These are phyloP conservation scores for Zingel zingel DNA, from an alignment of 2,113 vertebrate genomes.

Conservation along the genomic window DNA sequence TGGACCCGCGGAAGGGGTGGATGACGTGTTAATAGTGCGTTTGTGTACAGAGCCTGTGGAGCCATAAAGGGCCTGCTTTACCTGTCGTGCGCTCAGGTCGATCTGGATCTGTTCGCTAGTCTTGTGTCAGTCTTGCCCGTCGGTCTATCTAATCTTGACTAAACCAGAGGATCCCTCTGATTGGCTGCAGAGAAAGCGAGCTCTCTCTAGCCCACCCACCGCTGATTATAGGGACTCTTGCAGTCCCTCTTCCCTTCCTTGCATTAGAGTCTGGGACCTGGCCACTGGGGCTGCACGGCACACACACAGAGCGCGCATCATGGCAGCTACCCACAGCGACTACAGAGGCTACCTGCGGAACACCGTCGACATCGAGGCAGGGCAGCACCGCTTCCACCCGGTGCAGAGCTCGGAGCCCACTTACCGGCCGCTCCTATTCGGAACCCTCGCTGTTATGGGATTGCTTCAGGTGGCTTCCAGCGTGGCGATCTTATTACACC, in stretches of 20 bases:
- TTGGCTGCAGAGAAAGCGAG: slow-evolving; percentile 72
- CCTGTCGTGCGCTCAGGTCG: slow-evolving; percentile 52
- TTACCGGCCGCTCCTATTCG: slow-evolving; percentile 85
- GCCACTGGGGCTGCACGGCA: slow-evolving; percentile 50
- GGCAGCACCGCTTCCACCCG: slow-evolving; percentile 80
- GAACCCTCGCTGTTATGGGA: slow-evolving; percentile 90
- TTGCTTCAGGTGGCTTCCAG: slow-evolving; percentile 96
- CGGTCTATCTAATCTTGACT: not conserved
- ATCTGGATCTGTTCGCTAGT: not conserved
- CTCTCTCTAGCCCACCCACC: slow-evolving; percentile 78
- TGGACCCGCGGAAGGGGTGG: slow-evolving; percentile 53
- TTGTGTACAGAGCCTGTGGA: not conserved
- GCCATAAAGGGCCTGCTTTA: slow-evolving; percentile 53
- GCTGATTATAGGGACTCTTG: slow-evolving; percentile 70
- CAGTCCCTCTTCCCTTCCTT: slow-evolving; percentile 59
- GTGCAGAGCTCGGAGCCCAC: slow-evolving; percentile 78
- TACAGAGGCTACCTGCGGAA: slow-evolving; percentile 84
- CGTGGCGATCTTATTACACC: slow-evolving; percentile 92
- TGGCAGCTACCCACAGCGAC: slow-evolving; percentile 85
- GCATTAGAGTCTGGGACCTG: slow-evolving; percentile 68
- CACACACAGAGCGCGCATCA: slow-evolving; percentile 64
- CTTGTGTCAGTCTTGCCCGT: not conserved
- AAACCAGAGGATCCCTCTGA: slow-evolving; percentile 58
- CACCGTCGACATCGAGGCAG: slow-evolving; percentile 79
- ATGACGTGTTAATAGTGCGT: slow-evolving; percentile 26